Base-by-base conservation (phyloP, 2,888 invertebrate species). In the Rhopalosiphum nymphaeae region DNA sequence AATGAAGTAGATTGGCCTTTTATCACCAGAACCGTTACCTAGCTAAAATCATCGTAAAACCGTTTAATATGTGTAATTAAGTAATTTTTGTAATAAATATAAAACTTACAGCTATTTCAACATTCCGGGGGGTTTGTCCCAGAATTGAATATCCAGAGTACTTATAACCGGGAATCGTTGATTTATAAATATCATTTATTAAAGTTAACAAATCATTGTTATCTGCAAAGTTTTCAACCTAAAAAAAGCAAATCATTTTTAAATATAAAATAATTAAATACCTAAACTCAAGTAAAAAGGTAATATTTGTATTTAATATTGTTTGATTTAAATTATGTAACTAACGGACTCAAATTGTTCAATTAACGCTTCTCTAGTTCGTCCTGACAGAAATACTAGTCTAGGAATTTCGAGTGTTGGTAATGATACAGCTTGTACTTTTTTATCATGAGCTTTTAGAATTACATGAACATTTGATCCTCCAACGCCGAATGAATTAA, bases 1-100 rank as follows among this genome's bases (percentile, higher is more conserved):
- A 36, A 97, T 96, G 95, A 97, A 97, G 97, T 97, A 98, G 42
- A 96, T 95, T 92, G 97, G 61, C 36, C 57, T 91, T 61, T 78
- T 91, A 44, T 93, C 91, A 26, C 46, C 91, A 4, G 93, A 53
- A 36, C 25, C 9, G 26, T 91, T 93, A 0, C 49, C n/a, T 61
- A 85, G 67, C 92, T 92, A 49, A 25, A 92, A 92, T 53, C n/a
- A 44, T n/a, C 3, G 88, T 16, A n/a, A 67, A 4, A 11, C 9
- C 7, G 29, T n/a, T 36, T 2, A 90, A 26, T 90, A 10, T 36
- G n/a, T 36, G 4, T 4, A 29, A 56, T 53, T 36, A 4, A 26
- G 9, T 42, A 56, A 1, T 21, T 49, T 29, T 44, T 84, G 13
- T 21, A 46, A 46, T 36, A 25, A n/a, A 13, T 49, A 26, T 89